A percentile compares a stretch with the other conserved stretches of the same genome.
Evolutionary conservation across 2,888 invertebrate genomes (phyloP).

Genomic region (Drosophila borborema): DNA sequence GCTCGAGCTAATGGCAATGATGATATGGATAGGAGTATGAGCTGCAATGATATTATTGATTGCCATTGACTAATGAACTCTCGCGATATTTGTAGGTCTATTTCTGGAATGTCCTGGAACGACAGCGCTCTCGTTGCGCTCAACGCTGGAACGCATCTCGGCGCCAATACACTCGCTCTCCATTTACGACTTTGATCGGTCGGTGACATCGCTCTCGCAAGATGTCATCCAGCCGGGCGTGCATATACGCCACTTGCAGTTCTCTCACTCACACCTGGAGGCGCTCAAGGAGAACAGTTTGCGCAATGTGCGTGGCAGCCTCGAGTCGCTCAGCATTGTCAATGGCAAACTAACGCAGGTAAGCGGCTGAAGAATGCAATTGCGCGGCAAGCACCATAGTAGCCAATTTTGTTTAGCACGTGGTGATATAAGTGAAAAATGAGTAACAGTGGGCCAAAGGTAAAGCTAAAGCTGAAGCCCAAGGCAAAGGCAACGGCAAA

Average conservation of each 20-base stretch:
- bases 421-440: conserved; percentile 26
- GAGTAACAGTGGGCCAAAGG: conserved; percentile 12
- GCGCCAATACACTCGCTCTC: conserved; percentile 92
- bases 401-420: conserved; percentile 1
- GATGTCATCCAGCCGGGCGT: conserved; percentile 90
- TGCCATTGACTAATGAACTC: not conserved
- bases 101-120: conserved; percentile 95
- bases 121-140: conserved; percentile 90
- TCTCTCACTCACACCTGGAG: conserved; percentile 90
- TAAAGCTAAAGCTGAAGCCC: not conserved
- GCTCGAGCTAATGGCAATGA: not conserved
- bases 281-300: conserved; percentile 91
- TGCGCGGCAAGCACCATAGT: too few relatives aligned
- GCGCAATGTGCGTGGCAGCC: conserved; percentile 89
- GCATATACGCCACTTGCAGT: conserved; percentile 91
- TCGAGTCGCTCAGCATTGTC: conserved; percentile 92
- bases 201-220: conserved; percentile 90
- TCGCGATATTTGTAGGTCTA: conserved; percentile 87
- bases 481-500: not conserved
- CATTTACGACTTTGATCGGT: conserved; percentile 94
- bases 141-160: conserved; percentile 90
- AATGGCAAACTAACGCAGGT: conserved; percentile 88
- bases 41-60: not conserved
- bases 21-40: not conserved
- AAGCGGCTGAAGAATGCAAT: conserved; percentile 51